Base-by-base conservation (phyloP, 2,113 vertebrate species). In the Catharus minimus region DNA sequence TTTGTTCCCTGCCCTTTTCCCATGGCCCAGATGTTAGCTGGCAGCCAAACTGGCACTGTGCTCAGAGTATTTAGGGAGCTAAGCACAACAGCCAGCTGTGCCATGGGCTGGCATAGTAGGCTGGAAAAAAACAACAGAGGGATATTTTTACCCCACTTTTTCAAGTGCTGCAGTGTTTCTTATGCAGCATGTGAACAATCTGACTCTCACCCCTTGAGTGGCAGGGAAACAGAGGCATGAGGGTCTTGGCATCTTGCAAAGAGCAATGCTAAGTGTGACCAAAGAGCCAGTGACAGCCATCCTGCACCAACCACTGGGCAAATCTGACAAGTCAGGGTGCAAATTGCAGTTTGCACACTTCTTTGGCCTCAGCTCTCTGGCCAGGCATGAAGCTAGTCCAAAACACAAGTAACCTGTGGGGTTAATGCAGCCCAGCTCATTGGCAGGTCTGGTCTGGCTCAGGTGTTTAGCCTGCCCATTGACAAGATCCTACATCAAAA, bases 11-110 rank as follows among this genome's bases (percentile, higher is more conserved):
- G 89, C 58, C 84, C 85, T 91, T 91, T 94, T 95, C 82, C 91
- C 91, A 89, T 23, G 79, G 87, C 79, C 89, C 75, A 84, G 78
- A 84, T 72, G 32, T 76, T 65, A 87, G 58, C 81, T 79, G 85
- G 87, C 89, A 94, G 75, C 26, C 89, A 49, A 81, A 84, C 21
- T 67, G 85, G 85, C 76, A 92, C 52, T 18, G 39, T 33, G 43
- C 79, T 93, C 30, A 4, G 60, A n/a, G 71, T 62, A 85, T 82
- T 86, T 85, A 62, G 56, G 75, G 78, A 86, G 68, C 11, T 41
- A 50, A 92, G 66, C 15, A 44, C 60, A 43, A 66, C 0, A 1
- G 21, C 83, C 68, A 82, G 58, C 74, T 90, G 71, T 79, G 38
- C 71, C 43, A 41, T 39, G 44, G 60, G 33, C 43, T 3, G 2